Evolutionary conservation across 1,140 invertebrate genomes (phyloP).

Genomic region (Kradibia gibbosae): DNA sequence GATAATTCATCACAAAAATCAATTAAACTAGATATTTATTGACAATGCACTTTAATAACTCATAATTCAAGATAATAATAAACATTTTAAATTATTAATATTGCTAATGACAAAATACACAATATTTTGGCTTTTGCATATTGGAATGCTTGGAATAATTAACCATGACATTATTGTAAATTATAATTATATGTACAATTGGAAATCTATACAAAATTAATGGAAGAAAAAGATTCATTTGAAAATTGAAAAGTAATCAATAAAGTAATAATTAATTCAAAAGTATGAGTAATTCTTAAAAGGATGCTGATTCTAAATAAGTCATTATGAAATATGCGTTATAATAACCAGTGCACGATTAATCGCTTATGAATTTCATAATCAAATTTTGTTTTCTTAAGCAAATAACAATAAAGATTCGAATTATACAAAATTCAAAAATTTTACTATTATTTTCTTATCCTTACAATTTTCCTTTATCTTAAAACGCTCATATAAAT

Average conservation of each 20-base stretch:
- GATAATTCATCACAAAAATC: conserved; percentile 23
- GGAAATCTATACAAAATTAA: conserved; percentile 62
- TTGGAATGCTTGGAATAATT: conserved; percentile 62
- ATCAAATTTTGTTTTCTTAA: conserved; percentile 32
- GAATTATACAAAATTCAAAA: conserved; percentile 53
- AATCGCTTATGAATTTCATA: conserved; percentile 26
- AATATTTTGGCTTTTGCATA: conserved; percentile 46
- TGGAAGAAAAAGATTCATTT: conserved; percentile 58
- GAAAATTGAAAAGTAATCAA: conserved; percentile 35
- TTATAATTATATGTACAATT: conserved; percentile 64
- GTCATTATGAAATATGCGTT: conserved; percentile 45
- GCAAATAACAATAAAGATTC: conserved; percentile 37
- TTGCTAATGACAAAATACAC: conserved; percentile 52
- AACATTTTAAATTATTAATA: conserved; percentile 55
- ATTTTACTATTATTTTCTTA: conserved; percentile 46
- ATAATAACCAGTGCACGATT: conserved; percentile 36
- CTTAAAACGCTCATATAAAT: conserved; percentile 65
- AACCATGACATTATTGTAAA: conserved; percentile 57
- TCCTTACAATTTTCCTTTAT: conserved; percentile 55
- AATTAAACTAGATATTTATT: conserved; percentile 46
- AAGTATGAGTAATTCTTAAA: conserved; percentile 34
- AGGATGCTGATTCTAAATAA: conserved; percentile 24
- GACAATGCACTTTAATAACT: conserved; percentile 59
- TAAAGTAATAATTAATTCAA: conserved; percentile 23
- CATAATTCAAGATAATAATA: conserved; percentile 48